These are phyloP conservation scores for Rhagologus leucostigma DNA, from an alignment of 2,113 vertebrate species.

Conservation along the genomic window DNA sequence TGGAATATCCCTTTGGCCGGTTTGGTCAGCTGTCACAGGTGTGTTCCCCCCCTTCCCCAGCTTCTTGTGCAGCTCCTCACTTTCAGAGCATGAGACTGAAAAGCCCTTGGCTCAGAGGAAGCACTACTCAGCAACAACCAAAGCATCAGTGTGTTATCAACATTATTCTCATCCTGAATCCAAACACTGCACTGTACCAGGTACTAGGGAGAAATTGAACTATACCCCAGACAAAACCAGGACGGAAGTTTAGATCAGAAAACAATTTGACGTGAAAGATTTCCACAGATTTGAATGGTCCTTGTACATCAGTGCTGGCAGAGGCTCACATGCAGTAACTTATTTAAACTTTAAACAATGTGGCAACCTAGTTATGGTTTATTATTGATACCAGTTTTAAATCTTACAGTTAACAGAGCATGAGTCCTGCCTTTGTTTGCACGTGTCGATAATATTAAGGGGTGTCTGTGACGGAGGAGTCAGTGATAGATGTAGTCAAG, in stretches of 20 bases:
- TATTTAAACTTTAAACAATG: not conserved
- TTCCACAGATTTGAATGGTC: not conserved
- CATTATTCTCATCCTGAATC: not conserved
- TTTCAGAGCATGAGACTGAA: not conserved
- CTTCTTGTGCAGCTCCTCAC: not conserved
- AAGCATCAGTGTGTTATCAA: not conserved
- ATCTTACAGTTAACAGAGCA: not conserved
- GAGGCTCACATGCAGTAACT: not conserved
- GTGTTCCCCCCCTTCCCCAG: not conserved
- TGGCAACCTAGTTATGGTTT: not conserved
- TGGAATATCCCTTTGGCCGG: not conserved
- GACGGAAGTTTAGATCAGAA: not conserved
- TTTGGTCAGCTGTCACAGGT: not conserved
- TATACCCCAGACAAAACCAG: not conserved
- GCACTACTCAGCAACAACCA: not conserved
- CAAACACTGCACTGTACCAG: not conserved
- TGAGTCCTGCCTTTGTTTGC: not conserved
- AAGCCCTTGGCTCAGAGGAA: not conserved
- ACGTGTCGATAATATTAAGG: rapidly evolving
- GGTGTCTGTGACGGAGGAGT: not conserved
- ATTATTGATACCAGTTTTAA: not conserved
- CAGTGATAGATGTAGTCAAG: not conserved
- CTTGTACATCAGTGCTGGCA: not conserved
- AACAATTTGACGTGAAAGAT: not conserved
- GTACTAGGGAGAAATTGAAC: not conserved